These are phyloP conservation scores for Poecilus cupreus DNA, from an alignment of 2,888 invertebrate species.

Conservation along the genomic window DNA sequence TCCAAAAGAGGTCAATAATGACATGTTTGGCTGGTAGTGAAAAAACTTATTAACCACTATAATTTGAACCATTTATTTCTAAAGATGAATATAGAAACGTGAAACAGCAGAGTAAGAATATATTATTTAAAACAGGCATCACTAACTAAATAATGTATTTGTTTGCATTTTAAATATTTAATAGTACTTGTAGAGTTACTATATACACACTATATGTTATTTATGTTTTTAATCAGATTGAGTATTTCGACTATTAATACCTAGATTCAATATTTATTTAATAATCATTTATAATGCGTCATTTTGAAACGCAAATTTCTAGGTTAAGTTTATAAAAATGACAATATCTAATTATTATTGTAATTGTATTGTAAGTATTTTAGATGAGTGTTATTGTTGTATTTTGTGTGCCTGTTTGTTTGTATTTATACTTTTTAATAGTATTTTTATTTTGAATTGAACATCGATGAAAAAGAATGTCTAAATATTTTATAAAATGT, in stretches of 20 bases:
- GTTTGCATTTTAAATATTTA: background rate
- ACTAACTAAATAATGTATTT: background rate
- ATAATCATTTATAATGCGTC: background rate
- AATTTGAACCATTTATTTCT: no score
- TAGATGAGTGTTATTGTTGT: background rate
- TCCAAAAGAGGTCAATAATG: no score
- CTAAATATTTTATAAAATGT: background rate
- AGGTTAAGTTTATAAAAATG: background rate
- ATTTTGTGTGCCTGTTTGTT: slow-evolving; percentile 23
- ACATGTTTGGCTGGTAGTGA: no score
- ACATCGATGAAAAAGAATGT: background rate
- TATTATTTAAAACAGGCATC: background rate
- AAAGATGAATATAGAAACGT: background rate
- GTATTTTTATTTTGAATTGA: slow-evolving; percentile 20
- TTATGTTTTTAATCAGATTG: no score
- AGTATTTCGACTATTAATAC: background rate
- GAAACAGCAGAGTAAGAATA: background rate
- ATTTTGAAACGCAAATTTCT: background rate
- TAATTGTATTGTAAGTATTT: slow-evolving; percentile 24
- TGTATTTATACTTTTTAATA: slow-evolving; percentile 17
- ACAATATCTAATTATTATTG: background rate
- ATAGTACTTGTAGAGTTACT: background rate
- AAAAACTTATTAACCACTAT: no score
- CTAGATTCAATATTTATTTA: slow-evolving; percentile 6
- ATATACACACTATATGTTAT: background rate